Evolutionary conservation across 1,140 invertebrate genomes (phyloP).

Genomic region (Drosophila ironensis): DNA sequence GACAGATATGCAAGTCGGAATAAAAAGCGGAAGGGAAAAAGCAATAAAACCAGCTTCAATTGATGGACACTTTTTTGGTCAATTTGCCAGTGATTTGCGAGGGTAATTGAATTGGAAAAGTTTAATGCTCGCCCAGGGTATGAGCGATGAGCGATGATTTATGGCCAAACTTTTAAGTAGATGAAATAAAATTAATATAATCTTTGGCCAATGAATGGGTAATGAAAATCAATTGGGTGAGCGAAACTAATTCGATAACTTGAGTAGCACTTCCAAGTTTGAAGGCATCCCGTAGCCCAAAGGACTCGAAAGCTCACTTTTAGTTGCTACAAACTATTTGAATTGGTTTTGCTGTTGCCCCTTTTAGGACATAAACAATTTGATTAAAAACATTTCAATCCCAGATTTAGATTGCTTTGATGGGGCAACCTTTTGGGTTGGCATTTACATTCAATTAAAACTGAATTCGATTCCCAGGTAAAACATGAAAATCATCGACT

Average conservation of each 20-base stretch:
- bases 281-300: neutral
- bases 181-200: no score
- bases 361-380: constrained; percentile 15
- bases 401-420: constrained; percentile 23
- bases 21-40: neutral
- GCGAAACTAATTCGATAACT: no score
- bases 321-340: constrained; percentile 11
- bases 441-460: constrained; percentile 48
- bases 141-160: constrained; percentile 26
- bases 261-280: no score
- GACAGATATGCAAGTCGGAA: constrained; percentile 33
- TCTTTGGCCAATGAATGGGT: no score
- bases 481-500: constrained; percentile 15
- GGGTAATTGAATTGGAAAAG: constrained; percentile 42
- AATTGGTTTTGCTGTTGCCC: neutral
- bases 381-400: constrained; percentile 16
- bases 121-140: constrained; percentile 6
- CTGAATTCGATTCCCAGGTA: constrained; percentile 36
- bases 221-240: no score
- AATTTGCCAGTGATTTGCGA: constrained; percentile 37
- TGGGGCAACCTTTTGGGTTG: constrained; percentile 15
- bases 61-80: constrained; percentile 46
- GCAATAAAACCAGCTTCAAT: constrained; percentile 5
- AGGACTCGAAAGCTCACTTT: no score
- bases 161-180: constrained; percentile 5